Conservation (phyloP, 2,113 vertebrate genomes). For the Coregonus clupeaformis region DNA sequence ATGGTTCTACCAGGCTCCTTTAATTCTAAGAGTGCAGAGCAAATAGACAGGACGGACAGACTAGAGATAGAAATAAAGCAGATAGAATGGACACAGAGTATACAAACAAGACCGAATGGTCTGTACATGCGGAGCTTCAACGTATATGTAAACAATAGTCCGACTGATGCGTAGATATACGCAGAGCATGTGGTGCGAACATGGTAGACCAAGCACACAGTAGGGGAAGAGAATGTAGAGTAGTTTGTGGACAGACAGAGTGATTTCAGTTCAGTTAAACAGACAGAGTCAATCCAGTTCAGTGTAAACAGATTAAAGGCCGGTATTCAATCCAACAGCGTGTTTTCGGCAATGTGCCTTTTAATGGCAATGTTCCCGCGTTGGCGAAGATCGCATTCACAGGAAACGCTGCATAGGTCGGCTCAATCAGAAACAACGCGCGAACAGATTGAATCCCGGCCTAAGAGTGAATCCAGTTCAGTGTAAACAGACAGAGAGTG, state of each 20-base stretch:
- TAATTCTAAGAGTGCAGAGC: not conserved
- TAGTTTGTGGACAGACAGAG: too few relatives aligned
- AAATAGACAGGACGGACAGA: not conserved
- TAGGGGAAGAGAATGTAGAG: too few relatives aligned
- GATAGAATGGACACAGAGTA: not conserved
- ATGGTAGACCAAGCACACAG: not conserved
- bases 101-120: too few relatives aligned
- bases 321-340: too few relatives aligned
- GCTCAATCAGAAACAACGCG: too few relatives aligned
- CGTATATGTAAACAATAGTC: not conserved
- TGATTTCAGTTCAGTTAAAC: not conserved
- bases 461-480: not conserved
- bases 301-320: too few relatives aligned
- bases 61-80: not conserved
- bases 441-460: too few relatives aligned
- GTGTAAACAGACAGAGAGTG: too few relatives aligned
- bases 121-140: not conserved
- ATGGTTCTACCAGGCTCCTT: too few relatives aligned
- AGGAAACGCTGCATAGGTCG: too few relatives aligned
- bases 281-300: not conserved
- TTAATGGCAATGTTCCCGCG: too few relatives aligned
- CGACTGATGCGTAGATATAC: not conserved
- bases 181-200: not conserved
- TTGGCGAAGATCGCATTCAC: not conserved
- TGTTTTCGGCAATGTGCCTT: too few relatives aligned